Evolutionary conservation across 2,113 vertebrate genomes (phyloP).

Genomic region (Megaceryle torquata): DNA sequence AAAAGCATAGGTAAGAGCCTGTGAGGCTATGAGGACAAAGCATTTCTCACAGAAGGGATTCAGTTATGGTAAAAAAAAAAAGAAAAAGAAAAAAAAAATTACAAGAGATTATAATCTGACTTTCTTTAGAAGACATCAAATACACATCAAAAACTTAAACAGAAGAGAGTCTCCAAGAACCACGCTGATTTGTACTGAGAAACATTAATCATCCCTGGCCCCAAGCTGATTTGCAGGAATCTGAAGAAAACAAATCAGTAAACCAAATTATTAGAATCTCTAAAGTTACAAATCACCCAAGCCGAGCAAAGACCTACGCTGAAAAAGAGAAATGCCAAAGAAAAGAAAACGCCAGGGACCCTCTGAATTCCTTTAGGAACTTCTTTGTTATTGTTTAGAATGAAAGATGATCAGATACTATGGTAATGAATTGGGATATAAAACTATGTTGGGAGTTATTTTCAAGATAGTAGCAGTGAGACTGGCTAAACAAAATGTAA

Average conservation of each 20-base stretch:
- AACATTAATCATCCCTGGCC: background rate
- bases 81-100: background rate
- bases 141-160: background rate
- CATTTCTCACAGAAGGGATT: background rate
- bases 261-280: background rate
- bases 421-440: background rate
- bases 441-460: background rate
- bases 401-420: background rate
- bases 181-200: background rate
- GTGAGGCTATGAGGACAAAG: background rate
- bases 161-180: background rate
- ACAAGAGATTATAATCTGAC: background rate
- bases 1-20: background rate
- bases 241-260: background rate
- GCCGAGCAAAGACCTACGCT: background rate
- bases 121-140: background rate
- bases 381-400: background rate
- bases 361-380: background rate
- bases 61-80: background rate
- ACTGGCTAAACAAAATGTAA: background rate
- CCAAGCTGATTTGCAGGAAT: background rate
- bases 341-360: background rate
- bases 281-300: background rate
- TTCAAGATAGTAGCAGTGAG: background rate
- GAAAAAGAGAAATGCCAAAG: background rate